phyloP scores from a whole-genome alignment of 1,140 invertebrate genomes.

The Mylabris phalerata region DNA sequence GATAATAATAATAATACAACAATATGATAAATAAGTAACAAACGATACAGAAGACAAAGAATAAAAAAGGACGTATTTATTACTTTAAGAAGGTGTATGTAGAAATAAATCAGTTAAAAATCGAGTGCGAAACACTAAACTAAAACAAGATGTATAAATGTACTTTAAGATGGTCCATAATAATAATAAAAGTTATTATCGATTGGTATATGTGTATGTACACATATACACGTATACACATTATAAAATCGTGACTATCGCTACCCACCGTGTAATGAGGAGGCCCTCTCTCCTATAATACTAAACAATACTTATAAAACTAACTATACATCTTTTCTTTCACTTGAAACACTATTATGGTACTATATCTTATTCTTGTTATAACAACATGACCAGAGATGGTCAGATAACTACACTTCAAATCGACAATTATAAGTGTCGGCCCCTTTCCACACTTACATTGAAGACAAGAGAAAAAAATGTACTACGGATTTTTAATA shows the following conservation, averaged over 20 bases:
- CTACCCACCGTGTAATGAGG: slow-evolving; percentile 43
- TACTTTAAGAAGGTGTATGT: not conserved
- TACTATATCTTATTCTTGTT: slow-evolving; percentile 17
- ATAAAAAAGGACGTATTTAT: too few relatives aligned
- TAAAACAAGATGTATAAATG: slow-evolving; percentile 38
- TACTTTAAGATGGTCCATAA: slow-evolving; percentile 32
- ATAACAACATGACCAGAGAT: slow-evolving; percentile 11
- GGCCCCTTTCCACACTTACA: too few relatives aligned
- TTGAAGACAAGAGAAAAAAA: not conserved
- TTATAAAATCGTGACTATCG: slow-evolving; percentile 41
- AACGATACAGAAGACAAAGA: too few relatives aligned
- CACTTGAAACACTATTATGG: not conserved
- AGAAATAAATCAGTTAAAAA: slow-evolving; percentile 23
- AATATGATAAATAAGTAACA: too few relatives aligned
- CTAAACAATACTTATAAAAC: not conserved
- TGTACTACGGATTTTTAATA: not conserved
- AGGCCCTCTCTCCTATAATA: slow-evolving; percentile 22
- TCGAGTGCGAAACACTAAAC: slow-evolving; percentile 29
- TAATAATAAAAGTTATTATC: slow-evolving; percentile 42
- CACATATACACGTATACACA: slow-evolving; percentile 33
- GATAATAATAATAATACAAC: not conserved
- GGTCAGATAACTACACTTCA: slow-evolving; percentile 4
- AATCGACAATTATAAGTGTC: too few relatives aligned
- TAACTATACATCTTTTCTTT: slow-evolving; percentile 1
- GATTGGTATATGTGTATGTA: slow-evolving; percentile 31